Conservation (phyloP, 64 coral and sea anemone species). For the Stylophora pistillata region DNA sequence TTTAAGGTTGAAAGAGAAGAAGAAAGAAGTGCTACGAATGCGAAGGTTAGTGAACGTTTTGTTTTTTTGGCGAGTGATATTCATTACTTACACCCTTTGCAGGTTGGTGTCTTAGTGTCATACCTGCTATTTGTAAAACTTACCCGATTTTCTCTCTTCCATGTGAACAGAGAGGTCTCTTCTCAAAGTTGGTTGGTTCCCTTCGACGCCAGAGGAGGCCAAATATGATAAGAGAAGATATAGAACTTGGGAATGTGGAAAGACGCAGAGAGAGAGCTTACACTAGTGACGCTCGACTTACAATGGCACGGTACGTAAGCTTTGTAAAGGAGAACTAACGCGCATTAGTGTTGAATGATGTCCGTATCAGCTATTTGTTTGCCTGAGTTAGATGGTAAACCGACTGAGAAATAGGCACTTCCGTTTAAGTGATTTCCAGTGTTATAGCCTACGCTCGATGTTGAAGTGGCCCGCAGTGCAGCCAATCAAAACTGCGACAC, state of each 20-base stretch:
- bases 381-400: neutral
- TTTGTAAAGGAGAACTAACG: too few species aligned
- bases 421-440: too few species aligned
- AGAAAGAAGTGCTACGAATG: neutral
- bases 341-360: neutral
- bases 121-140: neutral
- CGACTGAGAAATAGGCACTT: too few species aligned
- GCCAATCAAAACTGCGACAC: too few species aligned
- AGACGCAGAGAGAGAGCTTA: slow-evolving; percentile 21
- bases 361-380: neutral
- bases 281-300: slow-evolving; percentile 34
- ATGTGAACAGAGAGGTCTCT: slow-evolving; percentile 28
- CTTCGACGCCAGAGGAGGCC: neutral
- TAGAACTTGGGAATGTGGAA: slow-evolving; percentile 4
- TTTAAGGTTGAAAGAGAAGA: slow-evolving; percentile 26
- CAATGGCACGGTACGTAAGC: slow-evolving; percentile 11
- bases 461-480: too few species aligned
- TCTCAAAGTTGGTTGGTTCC: slow-evolving; percentile 36
- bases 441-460: too few species aligned
- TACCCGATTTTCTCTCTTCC: neutral
- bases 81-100: neutral
- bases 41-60: slow-evolving; percentile 1
- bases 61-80: neutral
- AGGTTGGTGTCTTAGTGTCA: neutral
- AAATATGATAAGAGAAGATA: slow-evolving; percentile 3